These are phyloP conservation scores for Lamellibrachia luymesi DNA, from an alignment of 1,140 invertebrate genomes.

Conservation along the genomic window DNA sequence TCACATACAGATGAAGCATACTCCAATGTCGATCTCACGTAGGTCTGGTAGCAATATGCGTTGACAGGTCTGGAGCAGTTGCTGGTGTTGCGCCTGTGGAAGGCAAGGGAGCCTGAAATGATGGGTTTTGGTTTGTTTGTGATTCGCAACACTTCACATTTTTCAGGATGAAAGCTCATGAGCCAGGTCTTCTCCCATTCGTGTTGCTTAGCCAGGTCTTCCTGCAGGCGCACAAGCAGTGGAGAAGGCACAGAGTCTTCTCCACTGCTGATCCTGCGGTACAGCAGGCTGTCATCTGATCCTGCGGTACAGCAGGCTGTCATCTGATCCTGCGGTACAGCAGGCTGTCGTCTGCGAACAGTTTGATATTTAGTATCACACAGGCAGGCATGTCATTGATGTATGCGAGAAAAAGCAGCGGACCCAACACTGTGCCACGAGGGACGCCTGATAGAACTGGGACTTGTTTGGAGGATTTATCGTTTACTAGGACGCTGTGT, in stretches of 20 bases:
- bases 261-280: neutral
- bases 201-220: neutral
- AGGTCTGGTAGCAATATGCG: neutral
- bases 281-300: neutral
- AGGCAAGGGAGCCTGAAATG: neutral
- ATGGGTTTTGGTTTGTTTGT: neutral
- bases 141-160: neutral
- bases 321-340: neutral
- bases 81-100: neutral
- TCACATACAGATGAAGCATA: neutral
- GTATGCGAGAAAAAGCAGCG: neutral
- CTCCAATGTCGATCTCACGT: neutral
- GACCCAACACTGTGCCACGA: neutral
- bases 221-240: neutral
- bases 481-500: neutral
- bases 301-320: neutral
- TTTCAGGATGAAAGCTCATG: neutral
- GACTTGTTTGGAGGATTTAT: neutral
- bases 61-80: neutral
- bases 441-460: neutral
- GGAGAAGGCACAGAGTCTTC: neutral
- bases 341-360: neutral
- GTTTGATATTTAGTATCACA: neutral
- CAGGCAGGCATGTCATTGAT: neutral
- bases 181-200: neutral